These are phyloP conservation scores for Leptestheria dahalacensis DNA, from an alignment of 1,140 invertebrate species.

Conservation along the genomic window DNA sequence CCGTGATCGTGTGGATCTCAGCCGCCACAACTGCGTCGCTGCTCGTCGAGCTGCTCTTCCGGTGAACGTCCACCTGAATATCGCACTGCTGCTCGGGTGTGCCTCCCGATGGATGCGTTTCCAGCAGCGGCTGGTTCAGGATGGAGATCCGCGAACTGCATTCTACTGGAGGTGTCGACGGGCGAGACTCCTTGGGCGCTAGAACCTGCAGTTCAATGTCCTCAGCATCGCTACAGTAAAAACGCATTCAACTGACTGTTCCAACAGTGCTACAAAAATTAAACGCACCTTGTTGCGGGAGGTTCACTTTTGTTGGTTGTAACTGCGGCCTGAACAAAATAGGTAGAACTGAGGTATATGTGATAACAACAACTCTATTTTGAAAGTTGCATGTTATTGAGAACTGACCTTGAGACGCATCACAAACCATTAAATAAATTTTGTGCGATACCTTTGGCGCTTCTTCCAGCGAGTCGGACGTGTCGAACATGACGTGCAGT, in stretches of 20 bases:
- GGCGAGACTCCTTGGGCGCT: constrained; percentile 32
- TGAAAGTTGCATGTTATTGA: too few relatives aligned
- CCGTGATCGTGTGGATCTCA: background rate
- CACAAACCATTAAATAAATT: constrained; percentile 15
- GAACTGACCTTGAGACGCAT: too few relatives aligned
- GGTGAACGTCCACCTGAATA: constrained; percentile 80
- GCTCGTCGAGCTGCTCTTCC: constrained; percentile 77
- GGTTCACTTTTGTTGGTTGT: too few relatives aligned
- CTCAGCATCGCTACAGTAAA: constrained; percentile 44
- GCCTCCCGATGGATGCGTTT: background rate
- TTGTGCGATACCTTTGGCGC: constrained; percentile 20
- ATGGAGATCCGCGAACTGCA: background rate
- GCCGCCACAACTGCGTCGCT: constrained; percentile 27
- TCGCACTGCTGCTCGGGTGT: constrained; percentile 29
- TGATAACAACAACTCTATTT: too few relatives aligned
- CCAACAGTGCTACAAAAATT: too few relatives aligned
- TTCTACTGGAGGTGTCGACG: constrained; percentile 35
- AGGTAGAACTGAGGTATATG: too few relatives aligned
- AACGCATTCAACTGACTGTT: constrained; percentile 10
- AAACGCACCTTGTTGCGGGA: too few relatives aligned
- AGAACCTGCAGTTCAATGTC: constrained; percentile 73
- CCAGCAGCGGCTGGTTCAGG: background rate
- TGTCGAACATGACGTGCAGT: constrained; percentile 91
- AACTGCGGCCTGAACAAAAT: too few relatives aligned
- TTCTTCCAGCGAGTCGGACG: constrained; percentile 66